These are phyloP conservation scores for Deroplatys truncata DNA, from an alignment of 2,888 invertebrate genomes.

Conservation along the genomic window DNA sequence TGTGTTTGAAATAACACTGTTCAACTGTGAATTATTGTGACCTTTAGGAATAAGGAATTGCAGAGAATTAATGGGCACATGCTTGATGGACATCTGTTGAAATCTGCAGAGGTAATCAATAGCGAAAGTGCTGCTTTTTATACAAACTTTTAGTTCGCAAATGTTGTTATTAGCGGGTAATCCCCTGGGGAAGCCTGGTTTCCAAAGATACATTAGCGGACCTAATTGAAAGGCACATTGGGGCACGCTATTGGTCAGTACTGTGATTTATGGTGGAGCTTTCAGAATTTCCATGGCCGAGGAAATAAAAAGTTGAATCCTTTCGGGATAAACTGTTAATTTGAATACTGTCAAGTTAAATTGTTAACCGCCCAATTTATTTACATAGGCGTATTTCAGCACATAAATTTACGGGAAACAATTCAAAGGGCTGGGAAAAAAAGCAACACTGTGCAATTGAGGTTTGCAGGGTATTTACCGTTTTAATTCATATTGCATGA, in stretches of 20 bases:
- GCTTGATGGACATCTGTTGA: no score
- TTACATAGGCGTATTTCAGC: background rate
- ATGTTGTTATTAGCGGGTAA: background rate
- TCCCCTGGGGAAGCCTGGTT: background rate
- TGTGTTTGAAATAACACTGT: no score
- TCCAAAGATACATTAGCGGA: background rate
- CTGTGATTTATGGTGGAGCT: background rate
- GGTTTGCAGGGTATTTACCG: no score
- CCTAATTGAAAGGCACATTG: background rate
- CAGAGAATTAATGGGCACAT: no score
- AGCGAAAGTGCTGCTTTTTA: background rate
- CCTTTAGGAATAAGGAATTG: no score
- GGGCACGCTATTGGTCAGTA: background rate
- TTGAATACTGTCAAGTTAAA: background rate
- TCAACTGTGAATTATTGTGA: no score
- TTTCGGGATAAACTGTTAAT: background rate
- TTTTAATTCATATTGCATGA: no score
- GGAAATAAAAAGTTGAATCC: background rate
- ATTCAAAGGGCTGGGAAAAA: background rate
- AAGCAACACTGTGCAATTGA: no score
- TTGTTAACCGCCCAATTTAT: background rate
- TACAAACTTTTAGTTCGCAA: background rate
- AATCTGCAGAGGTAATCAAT: no score
- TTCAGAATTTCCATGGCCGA: background rate
- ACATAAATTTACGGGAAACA: background rate